Evolutionary conservation across 2,888 invertebrate genomes (phyloP).

Genomic region (Caenorhabditis sp.): DNA sequence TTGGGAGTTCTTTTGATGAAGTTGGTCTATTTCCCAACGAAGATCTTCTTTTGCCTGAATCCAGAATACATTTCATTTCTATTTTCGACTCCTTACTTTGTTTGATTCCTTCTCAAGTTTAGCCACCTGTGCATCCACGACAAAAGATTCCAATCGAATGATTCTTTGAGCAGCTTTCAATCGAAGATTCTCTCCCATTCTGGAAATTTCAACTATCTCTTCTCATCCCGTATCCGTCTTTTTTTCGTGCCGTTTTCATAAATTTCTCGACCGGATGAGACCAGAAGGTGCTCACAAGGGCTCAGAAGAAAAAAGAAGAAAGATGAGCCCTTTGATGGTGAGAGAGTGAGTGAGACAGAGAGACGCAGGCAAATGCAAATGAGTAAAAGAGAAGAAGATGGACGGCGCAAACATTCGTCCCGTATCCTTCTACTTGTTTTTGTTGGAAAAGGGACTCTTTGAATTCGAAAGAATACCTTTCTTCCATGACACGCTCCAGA

Average conservation of each 20-base stretch:
- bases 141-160: conserved; percentile 80
- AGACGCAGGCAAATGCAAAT: conserved; percentile 45
- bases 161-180: conserved; percentile 80
- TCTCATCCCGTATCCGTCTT: conserved; percentile 4
- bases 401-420: conserved; percentile 47
- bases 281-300: conserved; percentile 50
- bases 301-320: conserved; percentile 52
- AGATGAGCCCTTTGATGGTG: conserved; percentile 49
- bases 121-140: conserved; percentile 79
- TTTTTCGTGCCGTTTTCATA: conserved; percentile 13
- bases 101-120: conserved; percentile 78
- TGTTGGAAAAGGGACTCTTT: conserved; percentile 22
- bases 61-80: neutral
- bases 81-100: conserved; percentile 59
- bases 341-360: conserved; percentile 9
- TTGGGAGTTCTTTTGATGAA: conserved; percentile 78
- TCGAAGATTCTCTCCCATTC: conserved; percentile 79
- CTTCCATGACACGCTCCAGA: conserved; percentile 76
- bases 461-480: conserved; percentile 66
- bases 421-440: conserved; percentile 34
- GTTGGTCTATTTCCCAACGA: conserved; percentile 81
- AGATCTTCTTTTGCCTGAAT: conserved; percentile 77
- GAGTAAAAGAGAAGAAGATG: conserved; percentile 29
- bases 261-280: conserved; percentile 38
- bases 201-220: conserved; percentile 17